Conservation (phyloP, 2,113 vertebrate genomes). For the Notiomystis cincta region DNA sequence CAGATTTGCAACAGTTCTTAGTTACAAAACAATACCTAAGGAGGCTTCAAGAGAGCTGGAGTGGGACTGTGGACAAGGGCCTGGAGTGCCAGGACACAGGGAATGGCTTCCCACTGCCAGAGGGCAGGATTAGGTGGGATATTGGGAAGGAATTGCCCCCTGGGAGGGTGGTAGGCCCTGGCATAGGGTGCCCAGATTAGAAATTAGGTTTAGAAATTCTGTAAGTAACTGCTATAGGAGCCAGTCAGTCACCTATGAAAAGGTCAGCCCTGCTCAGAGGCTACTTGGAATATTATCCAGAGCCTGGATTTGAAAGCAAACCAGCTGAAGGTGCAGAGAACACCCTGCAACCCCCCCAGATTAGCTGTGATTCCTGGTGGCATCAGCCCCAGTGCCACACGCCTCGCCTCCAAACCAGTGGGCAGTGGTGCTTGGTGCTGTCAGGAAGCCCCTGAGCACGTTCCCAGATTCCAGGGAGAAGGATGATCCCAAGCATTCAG, state of each 20-base stretch:
- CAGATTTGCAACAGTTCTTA: neutral
- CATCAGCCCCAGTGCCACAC: neutral
- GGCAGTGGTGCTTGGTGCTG: neutral
- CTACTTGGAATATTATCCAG: neutral
- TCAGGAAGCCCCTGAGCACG: neutral
- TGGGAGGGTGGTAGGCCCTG: neutral
- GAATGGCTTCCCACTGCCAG: neutral
- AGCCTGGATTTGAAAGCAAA: neutral
- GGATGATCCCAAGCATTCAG: neutral
- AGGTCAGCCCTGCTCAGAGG: neutral
- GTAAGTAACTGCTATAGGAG: neutral
- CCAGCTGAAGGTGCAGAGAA: neutral
- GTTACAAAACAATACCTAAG: neutral
- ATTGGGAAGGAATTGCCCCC: neutral
- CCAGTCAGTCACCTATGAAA: neutral
- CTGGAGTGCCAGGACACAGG: neutral
- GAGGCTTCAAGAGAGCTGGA: neutral
- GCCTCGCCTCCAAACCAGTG: accelerated
- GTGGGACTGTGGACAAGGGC: neutral
- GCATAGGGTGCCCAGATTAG: neutral
- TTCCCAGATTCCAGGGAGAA: neutral
- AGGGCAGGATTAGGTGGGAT: neutral
- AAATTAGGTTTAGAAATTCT: neutral
- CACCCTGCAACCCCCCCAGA: accelerated
- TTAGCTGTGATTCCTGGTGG: neutral